Evolutionary conservation across 2,113 vertebrate species (phyloP).

Genomic region (Machaerirhynchus nigripectus): DNA sequence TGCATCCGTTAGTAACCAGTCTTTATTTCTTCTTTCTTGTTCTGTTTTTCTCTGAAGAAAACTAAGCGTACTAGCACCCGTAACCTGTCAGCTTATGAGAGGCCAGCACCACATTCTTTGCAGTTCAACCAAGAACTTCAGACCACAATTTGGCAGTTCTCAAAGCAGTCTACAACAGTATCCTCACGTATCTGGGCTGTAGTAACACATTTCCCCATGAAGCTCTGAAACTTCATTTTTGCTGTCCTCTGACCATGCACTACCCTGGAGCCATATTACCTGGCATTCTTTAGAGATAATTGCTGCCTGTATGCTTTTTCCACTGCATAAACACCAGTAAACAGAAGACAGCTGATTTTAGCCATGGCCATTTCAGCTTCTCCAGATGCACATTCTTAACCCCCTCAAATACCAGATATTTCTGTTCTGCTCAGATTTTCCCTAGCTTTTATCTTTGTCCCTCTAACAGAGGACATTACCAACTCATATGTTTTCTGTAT

Average conservation of each 20-base stretch:
- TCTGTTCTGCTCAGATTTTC: not conserved
- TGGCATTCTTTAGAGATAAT: not conserved
- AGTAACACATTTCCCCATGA: not conserved
- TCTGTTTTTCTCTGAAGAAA: constrained; percentile 4
- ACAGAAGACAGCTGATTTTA: constrained; percentile 37
- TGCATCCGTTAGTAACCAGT: not conserved
- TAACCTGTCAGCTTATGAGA: not conserved
- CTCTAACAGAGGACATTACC: not conserved
- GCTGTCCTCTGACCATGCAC: not conserved
- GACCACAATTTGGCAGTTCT: constrained; percentile 4
- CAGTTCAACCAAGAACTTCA: constrained; percentile 14
- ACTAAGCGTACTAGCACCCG: not conserved
- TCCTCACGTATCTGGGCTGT: not conserved
- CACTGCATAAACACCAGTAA: not conserved
- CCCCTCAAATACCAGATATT: not conserved
- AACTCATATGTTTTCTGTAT: not conserved
- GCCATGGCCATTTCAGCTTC: not conserved
- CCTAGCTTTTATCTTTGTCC: not conserved
- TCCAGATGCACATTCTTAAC: constrained; percentile 8
- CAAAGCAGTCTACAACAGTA: not conserved
- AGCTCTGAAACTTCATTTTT: not conserved
- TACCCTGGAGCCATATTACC: not conserved
- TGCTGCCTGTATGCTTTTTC: constrained; percentile 2
- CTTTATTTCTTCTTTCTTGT: not conserved
- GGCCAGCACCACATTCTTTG: constrained; percentile 9